Evolutionary conservation across 2,888 invertebrate species (phyloP).

Genomic region (Anarsia innoxiella): DNA sequence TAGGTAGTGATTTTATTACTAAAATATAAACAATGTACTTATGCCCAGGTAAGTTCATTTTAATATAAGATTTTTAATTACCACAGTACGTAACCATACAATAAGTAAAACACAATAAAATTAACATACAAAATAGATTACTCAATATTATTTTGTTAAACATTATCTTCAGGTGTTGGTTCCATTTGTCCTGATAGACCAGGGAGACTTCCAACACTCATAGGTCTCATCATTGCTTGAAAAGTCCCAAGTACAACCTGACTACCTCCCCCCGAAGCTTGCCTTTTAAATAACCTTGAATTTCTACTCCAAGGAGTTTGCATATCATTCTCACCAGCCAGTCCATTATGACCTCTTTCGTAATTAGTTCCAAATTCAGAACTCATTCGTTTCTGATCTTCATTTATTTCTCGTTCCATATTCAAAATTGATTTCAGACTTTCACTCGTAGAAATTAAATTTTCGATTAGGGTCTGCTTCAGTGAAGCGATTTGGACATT

Average conservation of each 20-base stretch:
- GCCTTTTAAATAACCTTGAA: constrained; percentile 4
- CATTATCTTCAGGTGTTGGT: no score
- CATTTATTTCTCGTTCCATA: constrained; percentile 20
- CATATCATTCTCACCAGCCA: constrained; percentile 5
- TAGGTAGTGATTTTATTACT: no score
- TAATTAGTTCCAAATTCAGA: constrained; percentile 3
- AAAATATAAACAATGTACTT: no score
- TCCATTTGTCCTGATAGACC: no score
- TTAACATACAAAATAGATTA: no score
- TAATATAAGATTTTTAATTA: no score
- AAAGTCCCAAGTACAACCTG: constrained; percentile 40
- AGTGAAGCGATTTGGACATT: constrained; percentile 19
- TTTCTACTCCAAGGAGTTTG: constrained; percentile 5
- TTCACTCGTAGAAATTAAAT: constrained; percentile 29
- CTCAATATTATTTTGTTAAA: no score
- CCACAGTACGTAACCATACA: no score
- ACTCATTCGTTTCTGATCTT: no score
- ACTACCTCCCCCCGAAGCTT: constrained; percentile 4
- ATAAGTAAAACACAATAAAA: no score
- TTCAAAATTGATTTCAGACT: constrained; percentile 27
- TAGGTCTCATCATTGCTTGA: constrained; percentile 38
- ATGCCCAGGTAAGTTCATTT: no score
- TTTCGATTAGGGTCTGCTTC: constrained; percentile 26
- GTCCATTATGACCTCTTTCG: not conserved
- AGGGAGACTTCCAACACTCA: constrained; percentile 24